Base-by-base conservation (phyloP, 2,888 invertebrate species). In the Polyommatus icarus region DNA sequence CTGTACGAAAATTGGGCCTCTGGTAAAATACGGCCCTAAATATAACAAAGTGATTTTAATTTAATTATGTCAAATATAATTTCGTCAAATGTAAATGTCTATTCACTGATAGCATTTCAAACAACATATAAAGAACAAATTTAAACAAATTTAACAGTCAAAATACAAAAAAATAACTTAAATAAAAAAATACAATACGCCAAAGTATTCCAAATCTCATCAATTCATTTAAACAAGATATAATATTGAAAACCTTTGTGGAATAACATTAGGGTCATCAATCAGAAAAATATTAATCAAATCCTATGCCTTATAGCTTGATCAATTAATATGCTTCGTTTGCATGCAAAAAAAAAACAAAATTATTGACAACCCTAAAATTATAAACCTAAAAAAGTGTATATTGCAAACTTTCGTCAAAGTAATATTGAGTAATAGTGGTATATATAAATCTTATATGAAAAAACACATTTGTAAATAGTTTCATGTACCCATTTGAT, bases 381-480 rank as follows among this genome's bases (percentile, higher is more conserved):
- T 67, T 15, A 67, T 24, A 59, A 20, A 59, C 8, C 8, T 59
- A 24, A 61, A 3, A 61, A 24, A 20, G 24, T 61, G 61, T 61
- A 24, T 61, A 61, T 24, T 67, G 29, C 67, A 67, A 67, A 67
- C 4, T 29, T 67, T 29, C 29, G 67, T 67, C 29, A 67, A 54
- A 67, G 61, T 73, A 73, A 50, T 54, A 75, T 73, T 18, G 24
- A 10, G 46, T 54, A 54, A 75, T 72, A 75, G 75, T 75, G 75
- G 75, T 75, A 75, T 29, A 75, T 75, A 75, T 75, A 24, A 54
- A 46, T 75, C 54, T 29, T 75, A 75, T 75, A 72, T 40, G 36
- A 18, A 54, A 46, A 75, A 29, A 50, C 46, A 75, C 18, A 54
- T 75, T 75, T 75, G 75, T 75, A 75, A 75, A 75, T 75, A 54